These are phyloP conservation scores for Achatina immaculata DNA, from an alignment of 1,140 invertebrate genomes.

Conservation along the genomic window DNA sequence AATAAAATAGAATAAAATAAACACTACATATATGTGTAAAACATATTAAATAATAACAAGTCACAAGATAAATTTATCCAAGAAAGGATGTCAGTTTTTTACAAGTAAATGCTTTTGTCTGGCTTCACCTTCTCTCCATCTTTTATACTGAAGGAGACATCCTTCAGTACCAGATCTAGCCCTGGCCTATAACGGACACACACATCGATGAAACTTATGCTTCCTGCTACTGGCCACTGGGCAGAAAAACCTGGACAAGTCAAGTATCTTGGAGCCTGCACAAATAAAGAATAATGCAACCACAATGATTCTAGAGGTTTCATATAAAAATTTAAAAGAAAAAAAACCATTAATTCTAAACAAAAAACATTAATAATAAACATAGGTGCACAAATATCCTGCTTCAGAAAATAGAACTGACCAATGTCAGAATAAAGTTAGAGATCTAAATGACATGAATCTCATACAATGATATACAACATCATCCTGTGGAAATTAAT, in stretches of 20 bases:
- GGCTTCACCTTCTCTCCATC: constrained; percentile 71
- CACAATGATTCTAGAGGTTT: not conserved
- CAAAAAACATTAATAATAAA: too few species aligned
- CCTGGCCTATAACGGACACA: constrained; percentile 58
- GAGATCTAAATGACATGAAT: too few species aligned
- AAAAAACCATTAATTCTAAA: too few species aligned
- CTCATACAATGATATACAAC: too few species aligned
- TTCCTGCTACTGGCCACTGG: constrained; percentile 83
- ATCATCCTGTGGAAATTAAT: too few species aligned
- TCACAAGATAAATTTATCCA: too few species aligned
- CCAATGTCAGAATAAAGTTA: too few species aligned
- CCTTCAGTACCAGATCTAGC: constrained; percentile 63
- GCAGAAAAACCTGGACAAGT: constrained; percentile 43
- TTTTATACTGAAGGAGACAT: constrained; percentile 56
- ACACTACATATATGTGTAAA: too few species aligned
- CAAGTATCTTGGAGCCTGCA: constrained; percentile 49
- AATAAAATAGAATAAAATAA: too few species aligned
- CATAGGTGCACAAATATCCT: too few species aligned
- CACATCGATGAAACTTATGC: constrained; percentile 83
- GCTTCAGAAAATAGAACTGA: too few species aligned
- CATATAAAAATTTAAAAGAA: not conserved
- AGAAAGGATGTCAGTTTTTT: not conserved
- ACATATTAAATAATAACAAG: too few species aligned
- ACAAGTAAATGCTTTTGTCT: not conserved
- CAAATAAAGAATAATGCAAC: constrained; percentile 21